phyloP scores from a whole-genome alignment of 2,113 vertebrate genomes.

The Emydura subglobosa region DNA sequence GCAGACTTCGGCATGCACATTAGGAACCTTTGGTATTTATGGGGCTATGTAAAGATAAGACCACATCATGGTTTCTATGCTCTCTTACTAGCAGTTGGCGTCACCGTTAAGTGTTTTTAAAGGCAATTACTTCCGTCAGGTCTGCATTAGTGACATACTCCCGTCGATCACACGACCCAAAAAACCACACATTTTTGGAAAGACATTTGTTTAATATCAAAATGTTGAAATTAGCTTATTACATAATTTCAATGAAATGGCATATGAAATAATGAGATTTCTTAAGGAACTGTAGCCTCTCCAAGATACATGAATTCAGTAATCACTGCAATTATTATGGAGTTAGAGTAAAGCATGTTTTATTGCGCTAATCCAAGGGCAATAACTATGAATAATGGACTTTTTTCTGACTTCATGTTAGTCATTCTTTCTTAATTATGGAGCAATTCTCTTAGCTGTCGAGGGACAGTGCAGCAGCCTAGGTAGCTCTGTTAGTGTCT shows the following conservation, averaged over 20 bases:
- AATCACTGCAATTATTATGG: slow-evolving; percentile 83
- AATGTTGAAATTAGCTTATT: slow-evolving; percentile 61
- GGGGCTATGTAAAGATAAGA: not conserved
- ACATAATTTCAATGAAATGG: slow-evolving; percentile 49
- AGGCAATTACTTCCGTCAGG: accelerated
- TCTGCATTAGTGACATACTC: accelerated
- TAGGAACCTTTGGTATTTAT: not conserved
- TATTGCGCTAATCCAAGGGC: slow-evolving; percentile 74
- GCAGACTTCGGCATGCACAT: not conserved
- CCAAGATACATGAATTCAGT: slow-evolving; percentile 76
- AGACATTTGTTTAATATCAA: slow-evolving; percentile 30
- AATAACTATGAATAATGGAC: slow-evolving; percentile 76
- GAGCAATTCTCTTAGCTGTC: not conserved
- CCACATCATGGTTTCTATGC: accelerated
- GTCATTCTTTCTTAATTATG: not conserved
- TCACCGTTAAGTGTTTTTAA: not conserved
- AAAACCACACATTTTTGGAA: not conserved
- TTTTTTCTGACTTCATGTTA: not conserved
- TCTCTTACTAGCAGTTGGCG: accelerated
- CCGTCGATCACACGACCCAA: not conserved
- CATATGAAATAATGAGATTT: slow-evolving; percentile 69
- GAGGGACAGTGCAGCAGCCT: not conserved
- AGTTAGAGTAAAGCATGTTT: slow-evolving; percentile 80
- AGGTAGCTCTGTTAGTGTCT: not conserved
- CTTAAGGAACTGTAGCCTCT: slow-evolving; percentile 71